Percentiles rank a stretch among this genome's conserved stretches.
Evolutionary conservation across 2,888 invertebrate species (phyloP).

Genomic region (Colletes collaris): DNA sequence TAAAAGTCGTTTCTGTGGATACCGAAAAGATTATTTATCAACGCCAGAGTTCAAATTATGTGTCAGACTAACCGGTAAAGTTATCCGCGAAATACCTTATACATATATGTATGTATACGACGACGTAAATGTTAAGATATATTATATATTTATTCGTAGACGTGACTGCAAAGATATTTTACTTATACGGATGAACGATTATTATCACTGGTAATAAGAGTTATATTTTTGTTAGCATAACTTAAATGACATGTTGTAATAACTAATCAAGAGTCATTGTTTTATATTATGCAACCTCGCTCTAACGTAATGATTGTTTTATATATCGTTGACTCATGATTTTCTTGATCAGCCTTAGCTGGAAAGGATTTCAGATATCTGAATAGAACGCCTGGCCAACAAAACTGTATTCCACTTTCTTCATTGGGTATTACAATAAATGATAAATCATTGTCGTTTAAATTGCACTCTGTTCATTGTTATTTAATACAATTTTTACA

Average conservation of each 20-base stretch:
- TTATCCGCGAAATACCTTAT: slow-evolving; percentile 26
- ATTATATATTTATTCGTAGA: slow-evolving; percentile 58
- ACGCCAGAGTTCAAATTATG: background rate
- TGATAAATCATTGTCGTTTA: slow-evolving; percentile 65
- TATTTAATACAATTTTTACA: too few species aligned
- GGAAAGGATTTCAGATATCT: slow-evolving; percentile 29
- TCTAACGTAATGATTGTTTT: slow-evolving; percentile 67
- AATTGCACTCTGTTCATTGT: background rate
- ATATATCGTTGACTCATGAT: slow-evolving; percentile 58
- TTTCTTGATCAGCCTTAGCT: slow-evolving; percentile 45
- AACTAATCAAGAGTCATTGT: slow-evolving; percentile 65
- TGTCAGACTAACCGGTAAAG: slow-evolving; percentile 8
- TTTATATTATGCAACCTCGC: slow-evolving; percentile 67
- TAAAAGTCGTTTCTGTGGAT: slow-evolving; percentile 16
- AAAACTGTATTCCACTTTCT: slow-evolving; percentile 63
- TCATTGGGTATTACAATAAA: slow-evolving; percentile 69
- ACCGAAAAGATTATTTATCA: slow-evolving; percentile 13
- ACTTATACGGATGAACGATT: slow-evolving; percentile 67
- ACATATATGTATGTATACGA: slow-evolving; percentile 25
- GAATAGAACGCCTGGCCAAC: slow-evolving; percentile 49
- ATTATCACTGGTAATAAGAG: slow-evolving; percentile 71
- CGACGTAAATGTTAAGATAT: slow-evolving; percentile 38
- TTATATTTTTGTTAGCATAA: slow-evolving; percentile 79
- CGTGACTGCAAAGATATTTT: slow-evolving; percentile 73
- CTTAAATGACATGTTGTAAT: slow-evolving; percentile 66